phyloP scores from a whole-genome alignment of 2,113 vertebrate species.

The Turdus rufiventris region DNA sequence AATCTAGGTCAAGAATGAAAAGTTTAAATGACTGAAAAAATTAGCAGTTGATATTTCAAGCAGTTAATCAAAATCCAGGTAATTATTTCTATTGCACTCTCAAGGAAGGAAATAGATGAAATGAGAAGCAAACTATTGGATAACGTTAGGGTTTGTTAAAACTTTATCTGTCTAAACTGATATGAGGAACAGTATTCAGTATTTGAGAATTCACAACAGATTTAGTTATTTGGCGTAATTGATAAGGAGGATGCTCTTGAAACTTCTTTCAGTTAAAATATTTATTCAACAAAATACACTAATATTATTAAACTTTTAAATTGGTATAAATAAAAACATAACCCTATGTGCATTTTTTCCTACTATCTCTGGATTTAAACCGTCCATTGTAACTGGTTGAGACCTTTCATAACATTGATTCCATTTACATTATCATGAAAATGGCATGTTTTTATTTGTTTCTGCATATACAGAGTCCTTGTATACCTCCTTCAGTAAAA shows the following conservation, averaged over 20 bases:
- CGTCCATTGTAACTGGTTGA: background rate
- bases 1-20: constrained; percentile 43
- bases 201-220: background rate
- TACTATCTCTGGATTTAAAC: background rate
- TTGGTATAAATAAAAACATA: background rate
- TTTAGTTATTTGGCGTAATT: background rate
- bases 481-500: background rate
- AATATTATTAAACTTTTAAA: background rate
- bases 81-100: constrained; percentile 30
- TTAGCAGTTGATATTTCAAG: constrained; percentile 43
- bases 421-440: background rate
- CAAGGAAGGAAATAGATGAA: background rate
- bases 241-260: background rate
- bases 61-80: constrained; percentile 26
- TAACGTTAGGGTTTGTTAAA: background rate
- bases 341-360: background rate
- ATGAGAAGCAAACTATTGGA: background rate
- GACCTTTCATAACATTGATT: background rate
- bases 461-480: background rate
- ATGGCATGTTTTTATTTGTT: background rate
- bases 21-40: constrained; percentile 20
- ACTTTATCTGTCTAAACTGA: background rate
- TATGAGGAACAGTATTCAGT: background rate
- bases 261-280: background rate
- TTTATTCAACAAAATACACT: background rate